A percentile compares a stretch with the other conserved stretches of the same genome.
Conservation (phyloP, 2,888 invertebrate genomes). For the Rhagonycha fulva region DNA sequence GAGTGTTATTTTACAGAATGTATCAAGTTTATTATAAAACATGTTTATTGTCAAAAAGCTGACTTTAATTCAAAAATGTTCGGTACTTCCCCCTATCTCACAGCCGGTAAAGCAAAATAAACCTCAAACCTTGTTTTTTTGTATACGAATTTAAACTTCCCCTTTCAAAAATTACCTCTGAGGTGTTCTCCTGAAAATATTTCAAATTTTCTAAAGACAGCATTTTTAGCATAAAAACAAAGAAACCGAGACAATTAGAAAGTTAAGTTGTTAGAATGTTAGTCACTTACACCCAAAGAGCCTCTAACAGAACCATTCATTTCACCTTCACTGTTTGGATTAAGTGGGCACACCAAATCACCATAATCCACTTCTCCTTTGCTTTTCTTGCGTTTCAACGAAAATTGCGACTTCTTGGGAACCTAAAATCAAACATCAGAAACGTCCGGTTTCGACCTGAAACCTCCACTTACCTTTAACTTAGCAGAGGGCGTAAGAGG, state of each 20-base stretch:
- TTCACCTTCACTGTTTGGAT: conserved; percentile 58
- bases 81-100: background rate
- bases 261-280: conserved; percentile 46
- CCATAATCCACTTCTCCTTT: conserved; percentile 83
- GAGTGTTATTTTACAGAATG: too few species aligned
- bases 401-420: conserved; percentile 86
- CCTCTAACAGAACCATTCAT: conserved; percentile 54
- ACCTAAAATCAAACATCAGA: conserved; percentile 59
- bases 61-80: background rate
- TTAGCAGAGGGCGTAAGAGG: conserved; percentile 89
- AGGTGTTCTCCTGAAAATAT: background rate
- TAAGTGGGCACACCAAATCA: conserved; percentile 86
- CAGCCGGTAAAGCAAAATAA: background rate
- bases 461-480: conserved; percentile 69
- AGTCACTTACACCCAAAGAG: conserved; percentile 59
- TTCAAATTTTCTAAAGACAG: background rate
- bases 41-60: too few species aligned
- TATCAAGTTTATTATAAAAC: too few species aligned
- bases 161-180: background rate
- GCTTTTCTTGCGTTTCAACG: conserved; percentile 80
- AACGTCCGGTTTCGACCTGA: background rate
- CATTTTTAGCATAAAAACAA: conserved; percentile 1
- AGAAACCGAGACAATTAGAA: conserved; percentile 21
- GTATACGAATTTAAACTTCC: too few species aligned
- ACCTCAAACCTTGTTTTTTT: background rate